Conservation (phyloP, 2,113 vertebrate species). For the Murina feae region DNA sequence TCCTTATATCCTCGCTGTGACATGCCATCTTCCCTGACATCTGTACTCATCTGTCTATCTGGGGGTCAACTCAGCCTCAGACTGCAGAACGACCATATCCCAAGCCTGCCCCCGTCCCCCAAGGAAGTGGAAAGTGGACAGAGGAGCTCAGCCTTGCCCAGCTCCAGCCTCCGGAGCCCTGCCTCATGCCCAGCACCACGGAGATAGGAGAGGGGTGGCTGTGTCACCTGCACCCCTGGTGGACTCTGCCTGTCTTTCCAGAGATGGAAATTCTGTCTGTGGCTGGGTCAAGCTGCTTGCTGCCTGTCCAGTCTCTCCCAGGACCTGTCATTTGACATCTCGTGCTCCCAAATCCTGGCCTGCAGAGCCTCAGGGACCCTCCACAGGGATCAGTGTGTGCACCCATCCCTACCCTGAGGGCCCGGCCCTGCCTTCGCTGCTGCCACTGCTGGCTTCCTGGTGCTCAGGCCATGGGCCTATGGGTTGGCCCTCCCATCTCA, state of each 20-base stretch:
- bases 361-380: not conserved
- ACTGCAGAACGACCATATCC: rapidly evolving
- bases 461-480: rapidly evolving
- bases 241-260: not conserved
- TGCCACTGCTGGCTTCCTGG: not conserved
- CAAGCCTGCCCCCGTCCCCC: no score
- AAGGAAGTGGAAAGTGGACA: not conserved
- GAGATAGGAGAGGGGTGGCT: not conserved
- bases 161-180: rapidly evolving
- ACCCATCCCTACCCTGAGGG: not conserved
- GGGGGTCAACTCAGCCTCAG: not conserved
- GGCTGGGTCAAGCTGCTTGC: not conserved
- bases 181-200: not conserved
- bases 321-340: not conserved
- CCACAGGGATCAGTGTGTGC: rapidly evolving
- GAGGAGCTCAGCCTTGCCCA: not conserved
- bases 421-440: rapidly evolving
- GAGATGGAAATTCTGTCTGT: not conserved
- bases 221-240: rapidly evolving
- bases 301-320: not conserved
- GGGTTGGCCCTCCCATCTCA: not conserved
- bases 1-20: not conserved
- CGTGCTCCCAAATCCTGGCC: not conserved
- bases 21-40: not conserved
- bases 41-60: no score